A percentile compares a stretch with the other conserved stretches of the same genome.
These are phyloP conservation scores for Elephantulus edwardii DNA, from an alignment of 2,113 vertebrate genomes.

Conservation along the genomic window DNA sequence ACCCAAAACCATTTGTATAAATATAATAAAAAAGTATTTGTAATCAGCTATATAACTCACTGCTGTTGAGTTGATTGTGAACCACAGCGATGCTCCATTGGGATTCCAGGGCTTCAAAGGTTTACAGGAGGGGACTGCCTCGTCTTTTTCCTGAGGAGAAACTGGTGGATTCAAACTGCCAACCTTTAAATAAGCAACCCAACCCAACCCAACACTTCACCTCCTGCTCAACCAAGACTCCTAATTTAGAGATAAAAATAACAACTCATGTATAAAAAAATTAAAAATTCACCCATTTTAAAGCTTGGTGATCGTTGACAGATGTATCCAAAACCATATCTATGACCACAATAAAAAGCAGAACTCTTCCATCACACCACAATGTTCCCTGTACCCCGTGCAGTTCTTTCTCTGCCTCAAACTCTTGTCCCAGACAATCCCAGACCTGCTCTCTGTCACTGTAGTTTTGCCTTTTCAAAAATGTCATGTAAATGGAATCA, in stretches of 20 bases:
- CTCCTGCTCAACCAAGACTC: no score
- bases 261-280: no score
- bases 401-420: neutral
- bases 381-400: neutral
- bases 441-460: neutral
- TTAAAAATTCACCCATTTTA: neutral
- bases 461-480: neutral
- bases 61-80: no score
- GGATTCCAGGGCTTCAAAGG: no score
- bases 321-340: neutral
- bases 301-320: neutral
- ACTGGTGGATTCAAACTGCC: no score
- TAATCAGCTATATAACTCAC: neutral
- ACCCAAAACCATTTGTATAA: no score
- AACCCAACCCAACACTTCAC: no score
- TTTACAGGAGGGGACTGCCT: no score
- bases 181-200: no score
- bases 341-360: neutral
- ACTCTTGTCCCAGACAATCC: neutral
- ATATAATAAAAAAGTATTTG: neutral
- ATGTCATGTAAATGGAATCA: rapidly evolving
- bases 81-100: no score
- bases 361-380: neutral
- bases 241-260: no score
- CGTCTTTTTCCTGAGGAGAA: no score